Percentiles rank a stretch among this genome's conserved stretches.
phyloP scores from a whole-genome alignment of 1,140 invertebrate species.

The Brachionus paranguensis region DNA sequence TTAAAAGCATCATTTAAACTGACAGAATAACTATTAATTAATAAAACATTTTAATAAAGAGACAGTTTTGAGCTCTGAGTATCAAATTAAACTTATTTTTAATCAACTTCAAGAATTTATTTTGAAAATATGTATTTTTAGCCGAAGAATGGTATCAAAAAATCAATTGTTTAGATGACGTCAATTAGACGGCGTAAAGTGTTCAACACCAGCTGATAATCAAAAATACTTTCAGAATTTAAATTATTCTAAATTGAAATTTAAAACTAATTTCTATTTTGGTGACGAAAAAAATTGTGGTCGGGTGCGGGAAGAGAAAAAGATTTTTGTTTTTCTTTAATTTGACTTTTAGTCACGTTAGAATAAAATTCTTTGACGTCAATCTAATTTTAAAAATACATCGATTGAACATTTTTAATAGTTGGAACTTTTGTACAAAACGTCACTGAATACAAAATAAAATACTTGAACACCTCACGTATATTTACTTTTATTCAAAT shows the following conservation, averaged over 20 bases:
- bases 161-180: neutral
- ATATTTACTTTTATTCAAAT: neutral
- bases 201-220: neutral
- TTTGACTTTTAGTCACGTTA: neutral
- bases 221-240: neutral
- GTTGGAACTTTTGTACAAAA: neutral
- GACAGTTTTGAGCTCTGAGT: too few relatives aligned
- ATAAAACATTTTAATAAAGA: too few relatives aligned
- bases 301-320: constrained; percentile 11
- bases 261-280: neutral
- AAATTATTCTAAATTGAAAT: neutral
- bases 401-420: neutral
- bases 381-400: neutral
- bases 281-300: neutral
- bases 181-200: neutral
- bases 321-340: neutral
- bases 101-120: too few relatives aligned
- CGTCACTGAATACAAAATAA: neutral
- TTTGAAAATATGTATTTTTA: too few relatives aligned
- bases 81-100: too few relatives aligned
- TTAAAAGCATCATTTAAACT: too few relatives aligned
- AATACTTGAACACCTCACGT: constrained; percentile 15
- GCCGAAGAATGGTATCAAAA: neutral
- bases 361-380: neutral
- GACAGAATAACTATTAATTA: too few relatives aligned